Evolutionary conservation across 2,113 vertebrate genomes (phyloP), one percentile per base, ranked within the genome.

Genomic region (Macquaria australasica): DNA sequence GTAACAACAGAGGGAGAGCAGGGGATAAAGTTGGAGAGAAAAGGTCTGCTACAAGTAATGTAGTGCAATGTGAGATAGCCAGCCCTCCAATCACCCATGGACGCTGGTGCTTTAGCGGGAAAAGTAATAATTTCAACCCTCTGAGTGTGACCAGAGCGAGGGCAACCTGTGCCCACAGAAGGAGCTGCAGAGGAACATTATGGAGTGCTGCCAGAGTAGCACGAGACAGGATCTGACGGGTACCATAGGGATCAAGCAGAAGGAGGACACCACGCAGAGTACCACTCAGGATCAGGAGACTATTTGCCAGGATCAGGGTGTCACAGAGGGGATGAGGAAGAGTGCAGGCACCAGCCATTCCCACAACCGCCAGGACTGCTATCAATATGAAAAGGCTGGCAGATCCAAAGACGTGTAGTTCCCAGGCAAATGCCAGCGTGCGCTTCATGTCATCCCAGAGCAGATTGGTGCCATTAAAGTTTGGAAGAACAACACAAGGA

Each of bases 241-340:
- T 95, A 9, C 97, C 97, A 0, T 97, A 98, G 0, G 97, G 97
- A 87, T 98, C 97, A 0, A 96, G 87, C 15, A 99, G 94, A 79
- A 98, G 95, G 79, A 97, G 96, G 20, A 92, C 79, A 14, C 95
- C 94, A 3, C 97, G 94, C 66, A 98, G 93, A 39, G 93, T 79
- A 9, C 96, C 96, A 28, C 94, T 88, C 0, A 91, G 69, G 23
- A 98, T 92, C 72, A 98, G 93, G 41, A 97, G 85, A 41, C 78
- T 83, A 0, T 96, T 96, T 1, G 96, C 93, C 25, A 93, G 91
- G 41, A 90, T 84, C 1, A 96, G 62, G 12, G 94, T 83, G 0
- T 90, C 74, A 55, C 95, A 86, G 20, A 96, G 89, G 0, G 93
- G 84, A 10, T 90, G 86, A 39, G 74, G 91, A 16, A 96, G 91